A percentile compares a stretch with the other conserved stretches of the same genome.
These are phyloP conservation scores for Tapirus indicus DNA, from an alignment of 2,797 vertebrate species.

Conservation along the genomic window DNA sequence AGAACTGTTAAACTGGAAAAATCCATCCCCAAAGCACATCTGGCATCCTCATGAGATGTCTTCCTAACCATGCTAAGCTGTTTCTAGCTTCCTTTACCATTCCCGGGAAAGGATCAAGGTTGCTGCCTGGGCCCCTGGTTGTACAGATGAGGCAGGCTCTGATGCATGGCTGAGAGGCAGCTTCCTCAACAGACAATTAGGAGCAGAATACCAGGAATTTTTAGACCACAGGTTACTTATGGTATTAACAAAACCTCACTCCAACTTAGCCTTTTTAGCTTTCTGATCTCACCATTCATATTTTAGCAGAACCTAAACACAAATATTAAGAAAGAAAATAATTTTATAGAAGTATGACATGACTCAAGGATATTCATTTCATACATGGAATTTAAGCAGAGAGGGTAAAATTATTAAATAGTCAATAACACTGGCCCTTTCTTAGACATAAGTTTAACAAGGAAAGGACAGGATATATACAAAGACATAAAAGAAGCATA, in stretches of 20 bases:
- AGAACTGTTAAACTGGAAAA: neutral
- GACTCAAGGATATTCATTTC: neutral
- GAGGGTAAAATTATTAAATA: neutral
- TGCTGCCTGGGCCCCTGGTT: neutral
- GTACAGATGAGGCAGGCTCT: neutral
- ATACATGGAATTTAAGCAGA: neutral
- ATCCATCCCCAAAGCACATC: neutral
- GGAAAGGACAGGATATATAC: neutral
- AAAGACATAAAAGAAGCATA: neutral
- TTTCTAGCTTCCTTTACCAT: neutral
- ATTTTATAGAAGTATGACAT: constrained; percentile 11
- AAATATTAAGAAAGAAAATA: constrained; percentile 43
- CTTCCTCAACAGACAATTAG: neutral
- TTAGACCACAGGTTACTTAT: neutral
- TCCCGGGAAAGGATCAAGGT: neutral
- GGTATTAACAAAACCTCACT: neutral
- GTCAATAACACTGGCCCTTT: neutral
- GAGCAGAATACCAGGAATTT: neutral
- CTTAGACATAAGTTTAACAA: constrained; percentile 35
- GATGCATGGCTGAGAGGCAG: neutral
- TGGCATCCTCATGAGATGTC: neutral
- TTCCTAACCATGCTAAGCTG: neutral
- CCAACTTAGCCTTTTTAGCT: neutral
- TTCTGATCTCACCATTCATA: constrained; percentile 9
- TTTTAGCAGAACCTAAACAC: constrained; percentile 22